phyloP scores from a whole-genome alignment of 2,888 invertebrate species.

The Frankliniella fusca region DNA sequence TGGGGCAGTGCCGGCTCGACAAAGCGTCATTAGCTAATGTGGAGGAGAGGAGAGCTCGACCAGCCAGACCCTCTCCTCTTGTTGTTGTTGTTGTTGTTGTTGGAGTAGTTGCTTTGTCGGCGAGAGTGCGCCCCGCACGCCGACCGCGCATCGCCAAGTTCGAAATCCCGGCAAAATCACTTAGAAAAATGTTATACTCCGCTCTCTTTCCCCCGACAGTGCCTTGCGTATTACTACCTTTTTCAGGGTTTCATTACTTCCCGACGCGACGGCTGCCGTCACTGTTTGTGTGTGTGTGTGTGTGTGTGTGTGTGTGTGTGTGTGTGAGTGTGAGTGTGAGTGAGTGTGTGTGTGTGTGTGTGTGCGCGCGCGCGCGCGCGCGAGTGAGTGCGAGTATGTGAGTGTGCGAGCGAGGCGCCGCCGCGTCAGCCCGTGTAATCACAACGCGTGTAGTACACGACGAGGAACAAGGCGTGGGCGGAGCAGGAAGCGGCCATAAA shows the following conservation, averaged over 20 bases:
- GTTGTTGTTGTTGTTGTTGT: too few relatives aligned
- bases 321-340: neutral
- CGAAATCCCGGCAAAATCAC: too few relatives aligned
- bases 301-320: neutral
- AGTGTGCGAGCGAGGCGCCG: neutral
- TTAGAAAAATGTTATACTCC: neutral
- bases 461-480: too few relatives aligned
- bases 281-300: neutral
- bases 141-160: too few relatives aligned
- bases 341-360: neutral
- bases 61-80: too few relatives aligned
- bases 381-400: neutral
- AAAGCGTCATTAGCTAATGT: conserved; percentile 1
- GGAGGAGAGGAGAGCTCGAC: neutral
- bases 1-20: neutral
- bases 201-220: neutral
- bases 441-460: neutral
- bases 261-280: neutral
- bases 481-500: too few relatives aligned
- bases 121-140: too few relatives aligned
- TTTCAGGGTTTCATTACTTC: neutral
- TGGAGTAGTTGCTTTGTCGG: too few relatives aligned
- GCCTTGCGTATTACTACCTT: neutral
- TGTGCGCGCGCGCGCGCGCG: neutral
- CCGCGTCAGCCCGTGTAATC: conserved; percentile 1